Evolutionary conservation across 2,113 vertebrate species (phyloP).

Genomic region (Gymnocephalus cernua): DNA sequence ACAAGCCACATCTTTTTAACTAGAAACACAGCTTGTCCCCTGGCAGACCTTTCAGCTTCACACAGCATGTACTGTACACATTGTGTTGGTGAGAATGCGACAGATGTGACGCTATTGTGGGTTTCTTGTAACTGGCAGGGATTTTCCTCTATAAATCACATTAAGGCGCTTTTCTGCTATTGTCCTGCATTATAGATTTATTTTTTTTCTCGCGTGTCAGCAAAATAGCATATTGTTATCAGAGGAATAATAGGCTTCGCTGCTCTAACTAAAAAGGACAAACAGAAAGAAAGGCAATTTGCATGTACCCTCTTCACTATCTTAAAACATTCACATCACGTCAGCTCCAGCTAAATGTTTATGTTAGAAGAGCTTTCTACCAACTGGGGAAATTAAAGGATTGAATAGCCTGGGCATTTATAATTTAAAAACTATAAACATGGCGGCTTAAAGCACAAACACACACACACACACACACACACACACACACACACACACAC

Average conservation of each 20-base stretch:
- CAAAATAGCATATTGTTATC: constrained; percentile 55
- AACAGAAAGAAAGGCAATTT: constrained; percentile 32
- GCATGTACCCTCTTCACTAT: constrained; percentile 11
- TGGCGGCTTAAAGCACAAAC: constrained; percentile 6
- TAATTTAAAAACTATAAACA: constrained; percentile 20
- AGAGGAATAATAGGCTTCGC: constrained; percentile 35
- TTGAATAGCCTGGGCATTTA: constrained; percentile 23
- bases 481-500: constrained; percentile 2
- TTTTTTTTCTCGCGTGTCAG: constrained; percentile 22
- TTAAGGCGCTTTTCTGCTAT: constrained; percentile 29
- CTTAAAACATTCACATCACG: constrained; percentile 37
- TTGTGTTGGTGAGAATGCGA: constrained; percentile 46
- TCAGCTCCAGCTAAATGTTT: constrained; percentile 6
- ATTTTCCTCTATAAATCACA: constrained; percentile 42
- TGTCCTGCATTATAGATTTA: constrained; percentile 29
- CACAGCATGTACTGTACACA: not conserved
- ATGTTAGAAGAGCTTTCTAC: constrained; percentile 23
- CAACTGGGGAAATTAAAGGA: constrained; percentile 32
- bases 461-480: not conserved
- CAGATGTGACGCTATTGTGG: constrained; percentile 52
- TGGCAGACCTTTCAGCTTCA: constrained; percentile 29
- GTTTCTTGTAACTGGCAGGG: constrained; percentile 31
- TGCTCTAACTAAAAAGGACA: constrained; percentile 25
- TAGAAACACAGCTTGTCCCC: constrained; percentile 19
- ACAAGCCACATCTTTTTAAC: constrained; percentile 35